Percentiles rank a stretch among this genome's conserved stretches.
These are phyloP conservation scores for Anoplophora glabripennis DNA, from an alignment of 1,140 invertebrate genomes.

Conservation along the genomic window DNA sequence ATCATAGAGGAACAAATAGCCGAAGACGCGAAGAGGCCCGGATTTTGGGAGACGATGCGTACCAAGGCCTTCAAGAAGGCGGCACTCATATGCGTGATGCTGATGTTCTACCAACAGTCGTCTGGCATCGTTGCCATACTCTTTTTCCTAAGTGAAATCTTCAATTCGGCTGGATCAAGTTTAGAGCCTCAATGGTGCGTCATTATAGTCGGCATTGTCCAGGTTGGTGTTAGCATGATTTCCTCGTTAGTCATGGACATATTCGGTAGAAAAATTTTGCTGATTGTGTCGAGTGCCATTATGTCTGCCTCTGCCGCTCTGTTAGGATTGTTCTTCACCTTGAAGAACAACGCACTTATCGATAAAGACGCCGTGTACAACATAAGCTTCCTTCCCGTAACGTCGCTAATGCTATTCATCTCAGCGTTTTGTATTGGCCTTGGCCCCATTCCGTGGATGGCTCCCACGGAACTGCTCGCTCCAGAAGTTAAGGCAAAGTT, in stretches of 20 bases:
- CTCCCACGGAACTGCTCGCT: conserved; percentile 74
- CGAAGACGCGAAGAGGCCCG: conserved; percentile 39
- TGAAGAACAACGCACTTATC: conserved; percentile 49
- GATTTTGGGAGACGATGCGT: conserved; percentile 49
- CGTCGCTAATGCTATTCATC: conserved; percentile 72
- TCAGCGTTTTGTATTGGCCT: conserved; percentile 75
- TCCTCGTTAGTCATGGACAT: conserved; percentile 64
- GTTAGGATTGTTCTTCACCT: conserved; percentile 62
- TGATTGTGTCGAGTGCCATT: conserved; percentile 62
- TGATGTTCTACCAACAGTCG: conserved; percentile 71
- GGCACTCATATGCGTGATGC: conserved; percentile 55
- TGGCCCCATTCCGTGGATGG: conserved; percentile 77
- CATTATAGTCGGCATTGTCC: conserved; percentile 71
- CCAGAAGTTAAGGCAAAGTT: conserved; percentile 74
- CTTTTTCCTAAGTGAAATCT: conserved; percentile 58
- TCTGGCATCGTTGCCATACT: conserved; percentile 61
- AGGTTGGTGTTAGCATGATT: conserved; percentile 64
- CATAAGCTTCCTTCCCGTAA: conserved; percentile 65
- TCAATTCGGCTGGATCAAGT: conserved; percentile 29
- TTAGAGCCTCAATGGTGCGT: conserved; percentile 59
- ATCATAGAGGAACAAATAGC: conserved; percentile 50
- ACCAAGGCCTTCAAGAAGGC: conserved; percentile 53
- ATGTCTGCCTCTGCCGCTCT: conserved; percentile 66
- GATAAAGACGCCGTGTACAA: conserved; percentile 21
- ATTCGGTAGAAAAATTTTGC: conserved; percentile 65